Evolutionary conservation across 2,797 vertebrate genomes (phyloP), one percentile per base, ranked within the genome.

Genomic region (Perdix hodgsoniae): DNA sequence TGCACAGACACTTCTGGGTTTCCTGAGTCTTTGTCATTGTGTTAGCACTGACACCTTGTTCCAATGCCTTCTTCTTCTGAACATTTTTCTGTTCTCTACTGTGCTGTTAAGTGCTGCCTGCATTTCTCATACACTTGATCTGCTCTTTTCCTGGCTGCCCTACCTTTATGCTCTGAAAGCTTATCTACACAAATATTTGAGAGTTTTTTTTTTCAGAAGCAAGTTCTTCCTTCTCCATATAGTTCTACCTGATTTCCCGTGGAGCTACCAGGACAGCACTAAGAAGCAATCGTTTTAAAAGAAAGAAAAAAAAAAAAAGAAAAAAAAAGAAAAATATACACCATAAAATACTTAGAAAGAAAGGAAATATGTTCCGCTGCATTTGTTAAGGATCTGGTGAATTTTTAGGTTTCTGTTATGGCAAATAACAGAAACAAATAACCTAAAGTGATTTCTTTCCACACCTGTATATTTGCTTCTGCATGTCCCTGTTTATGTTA

Each of bases 401-500:
- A 63, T 70, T 26, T 5, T 54, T 59, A 50, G 15, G 31, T 70
- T 70, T 84, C 29, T 45, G 6, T 59, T 52, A 31, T 50, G 21
- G 6, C 12, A 63, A 21, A 6, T 52, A 31, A n/a, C n/a, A n/a
- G n/a, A n/a, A n/a, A n/a, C n/a, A n/a, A n/a, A n/a, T 69, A 83
- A 83, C 17, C 7, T 44, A 26, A 85, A 79, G 26, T 60, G 39
- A 60, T 79, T 80, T 87, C 14, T 71, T 83, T 86, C 49, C 50
- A 78, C 40, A 70, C 18, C 9, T 23, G 1, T 33, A 3, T 85
- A 40, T 91, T 94, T 80, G 33, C 24, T n/a, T 72, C 13, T 24
- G 10, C 0, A 0, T 24, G 19, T 49, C 42, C 31, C 37, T 2
- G 3, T 63, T 81, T 84, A n/a, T 29, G 9, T 22, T 61, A 57